Evolutionary conservation across 2,888 invertebrate genomes (phyloP), one percentile per base, ranked within the genome.

Genomic region (Torymus tubicola): DNA sequence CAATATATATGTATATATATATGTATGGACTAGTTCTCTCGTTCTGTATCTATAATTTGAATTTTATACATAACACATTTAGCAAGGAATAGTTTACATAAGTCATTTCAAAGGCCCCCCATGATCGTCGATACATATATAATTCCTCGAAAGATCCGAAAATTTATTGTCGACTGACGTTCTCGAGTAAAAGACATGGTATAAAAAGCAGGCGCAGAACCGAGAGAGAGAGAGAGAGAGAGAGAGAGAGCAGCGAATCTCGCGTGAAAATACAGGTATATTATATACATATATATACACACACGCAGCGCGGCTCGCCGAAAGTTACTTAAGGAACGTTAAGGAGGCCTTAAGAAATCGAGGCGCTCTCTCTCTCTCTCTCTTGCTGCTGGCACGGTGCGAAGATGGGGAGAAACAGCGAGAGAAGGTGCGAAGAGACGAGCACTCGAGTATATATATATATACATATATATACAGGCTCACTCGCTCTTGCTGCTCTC

Each of bases 371-470:
- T 21, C 21, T 1, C 21, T 21, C 42, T 5, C 42, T 42, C 42
- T 21, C 21, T 21, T 2, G 21, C 21, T 21, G 21, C 21, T 21
- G 21, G 21, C 21, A 2, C 21, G 21, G 21, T 81, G 82, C 77
- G 83, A 84, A 81, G 82, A 79, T 81, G 73, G 24, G 24, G 67
- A 67, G 50, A 67, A 60, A 13, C n/a, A 21, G 53, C 50, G 8
- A 75, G 80, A 80, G 81, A 81, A 82, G 82, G 82, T 63, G 82
- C 70, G 79, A 80, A 81, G 76, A 83, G 78, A 69, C 31, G 69
- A 42, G 81, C 68, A 16, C 52, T 42, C 61, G 69, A 65, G 58
- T 61, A 71, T 42, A 69, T n/a, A 52, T 61, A 65, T 80, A 73
- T 42, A 42, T 80, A 73, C 8, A 42, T 42, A 42, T 8, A 42